Evolutionary conservation across 2,797 vertebrate genomes (phyloP).

Genomic region (Sebastolobus alascanus): DNA sequence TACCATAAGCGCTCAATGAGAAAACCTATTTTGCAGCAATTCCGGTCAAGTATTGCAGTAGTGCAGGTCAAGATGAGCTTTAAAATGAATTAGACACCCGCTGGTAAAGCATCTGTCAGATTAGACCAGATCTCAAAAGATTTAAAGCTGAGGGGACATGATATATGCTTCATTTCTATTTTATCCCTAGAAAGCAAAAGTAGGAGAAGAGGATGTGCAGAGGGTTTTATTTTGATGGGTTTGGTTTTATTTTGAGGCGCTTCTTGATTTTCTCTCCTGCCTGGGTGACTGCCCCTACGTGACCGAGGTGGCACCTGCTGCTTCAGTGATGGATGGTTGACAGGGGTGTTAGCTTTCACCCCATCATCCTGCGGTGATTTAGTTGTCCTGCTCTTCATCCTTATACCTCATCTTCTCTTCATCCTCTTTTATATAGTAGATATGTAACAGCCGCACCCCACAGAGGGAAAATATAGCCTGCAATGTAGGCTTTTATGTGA

Average conservation of each 20-base stretch:
- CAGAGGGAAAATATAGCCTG: background rate
- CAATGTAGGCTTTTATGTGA: background rate
- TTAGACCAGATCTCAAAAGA: slow-evolving; percentile 44
- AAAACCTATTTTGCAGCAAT: slow-evolving; percentile 29
- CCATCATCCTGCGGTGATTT: slow-evolving; percentile 26
- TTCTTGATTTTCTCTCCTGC: slow-evolving; percentile 31
- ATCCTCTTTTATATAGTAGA: background rate
- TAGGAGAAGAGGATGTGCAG: background rate
- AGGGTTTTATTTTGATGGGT: slow-evolving; percentile 16
- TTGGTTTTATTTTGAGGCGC: slow-evolving; percentile 20
- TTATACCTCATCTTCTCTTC: background rate
- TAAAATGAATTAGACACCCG: slow-evolving; percentile 36
- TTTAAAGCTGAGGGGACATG: slow-evolving; percentile 21
- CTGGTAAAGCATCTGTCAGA: slow-evolving; percentile 50
- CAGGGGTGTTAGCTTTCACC: slow-evolving; percentile 21
- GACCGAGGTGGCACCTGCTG: slow-evolving; percentile 51
- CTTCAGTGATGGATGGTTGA: slow-evolving; percentile 48
- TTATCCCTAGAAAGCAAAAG: slow-evolving; percentile 16
- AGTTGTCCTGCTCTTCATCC: slow-evolving; percentile 5
- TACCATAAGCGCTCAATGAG: background rate
- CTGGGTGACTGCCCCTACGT: slow-evolving; percentile 13
- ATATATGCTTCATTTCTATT: slow-evolving; percentile 19
- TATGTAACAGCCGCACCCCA: background rate
- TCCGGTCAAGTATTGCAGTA: slow-evolving; percentile 13
- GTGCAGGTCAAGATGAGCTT: slow-evolving; percentile 27